These are phyloP conservation scores for Brachyhypopomus gauderio DNA, from an alignment of 2,113 vertebrate species.

Conservation along the genomic window DNA sequence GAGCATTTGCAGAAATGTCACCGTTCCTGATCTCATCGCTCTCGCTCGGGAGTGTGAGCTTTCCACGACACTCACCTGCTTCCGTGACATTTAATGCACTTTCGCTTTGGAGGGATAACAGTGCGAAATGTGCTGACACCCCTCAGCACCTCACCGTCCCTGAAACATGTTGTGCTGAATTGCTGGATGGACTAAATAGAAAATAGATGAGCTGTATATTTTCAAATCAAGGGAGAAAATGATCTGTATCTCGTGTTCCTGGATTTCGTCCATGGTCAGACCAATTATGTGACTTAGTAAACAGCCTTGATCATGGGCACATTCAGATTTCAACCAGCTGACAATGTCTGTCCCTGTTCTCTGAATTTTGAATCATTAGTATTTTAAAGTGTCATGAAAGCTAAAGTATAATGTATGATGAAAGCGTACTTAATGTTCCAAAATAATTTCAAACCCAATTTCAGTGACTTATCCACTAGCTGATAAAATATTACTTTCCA, in stretches of 20 bases:
- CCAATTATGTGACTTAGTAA: not conserved
- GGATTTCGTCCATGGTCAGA: not conserved
- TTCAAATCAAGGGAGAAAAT: conserved; percentile 12
- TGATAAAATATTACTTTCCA: not conserved
- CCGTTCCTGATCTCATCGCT: conserved; percentile 18
- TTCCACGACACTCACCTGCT: not conserved
- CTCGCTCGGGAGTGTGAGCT: not conserved
- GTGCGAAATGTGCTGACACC: conserved; percentile 24
- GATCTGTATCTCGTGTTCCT: not conserved
- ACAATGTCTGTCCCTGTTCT: not conserved
- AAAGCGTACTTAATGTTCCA: not conserved
- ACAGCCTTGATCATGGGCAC: not conserved
- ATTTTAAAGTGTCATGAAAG: not conserved
- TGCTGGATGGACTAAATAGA: conserved; percentile 6
- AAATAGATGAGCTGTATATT: conserved; percentile 11
- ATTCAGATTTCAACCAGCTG: not conserved
- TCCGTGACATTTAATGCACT: conserved; percentile 40
- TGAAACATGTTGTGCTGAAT: not conserved
- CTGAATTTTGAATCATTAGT: not conserved
- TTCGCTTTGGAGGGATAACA: conserved; percentile 36
- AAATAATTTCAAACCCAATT: not conserved
- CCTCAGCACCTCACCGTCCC: not conserved
- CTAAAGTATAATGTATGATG: not conserved
- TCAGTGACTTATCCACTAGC: not conserved
- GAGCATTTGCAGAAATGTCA: conserved; percentile 26